Evolutionary conservation across 2,888 invertebrate species (phyloP).

Genomic region (Morpho deidamia): DNA sequence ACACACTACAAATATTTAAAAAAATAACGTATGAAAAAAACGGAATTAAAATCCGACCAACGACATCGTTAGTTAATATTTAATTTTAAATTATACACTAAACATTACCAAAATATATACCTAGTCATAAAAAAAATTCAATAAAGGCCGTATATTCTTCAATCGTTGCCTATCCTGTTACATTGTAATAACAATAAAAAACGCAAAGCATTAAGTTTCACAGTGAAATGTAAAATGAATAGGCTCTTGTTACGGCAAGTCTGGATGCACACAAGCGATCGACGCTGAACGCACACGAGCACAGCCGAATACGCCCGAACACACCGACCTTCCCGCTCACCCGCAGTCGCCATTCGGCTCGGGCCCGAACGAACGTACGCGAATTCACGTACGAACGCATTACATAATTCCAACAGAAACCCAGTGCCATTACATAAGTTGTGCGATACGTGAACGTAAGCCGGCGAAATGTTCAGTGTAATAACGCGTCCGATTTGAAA

Average conservation of each 20-base stretch:
- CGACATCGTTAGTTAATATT: too few species aligned
- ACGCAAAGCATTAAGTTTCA: too few species aligned
- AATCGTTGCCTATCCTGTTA: too few species aligned
- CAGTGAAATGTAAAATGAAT: too few species aligned
- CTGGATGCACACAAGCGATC: background rate
- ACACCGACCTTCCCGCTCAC: constrained; percentile 35
- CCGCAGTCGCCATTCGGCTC: constrained; percentile 38
- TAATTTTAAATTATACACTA: too few species aligned
- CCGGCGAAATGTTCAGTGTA: background rate
- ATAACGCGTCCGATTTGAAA: background rate
- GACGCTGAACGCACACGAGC: constrained; percentile 35
- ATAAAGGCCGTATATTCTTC: too few species aligned
- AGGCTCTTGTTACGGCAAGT: background rate
- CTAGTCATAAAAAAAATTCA: too few species aligned
- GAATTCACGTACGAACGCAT: constrained; percentile 29
- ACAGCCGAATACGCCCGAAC: constrained; percentile 28
- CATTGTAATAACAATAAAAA: too few species aligned
- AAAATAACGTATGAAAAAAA: too few species aligned
- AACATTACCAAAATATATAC: too few species aligned
- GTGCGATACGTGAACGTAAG: background rate
- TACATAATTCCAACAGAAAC: background rate
- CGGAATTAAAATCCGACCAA: too few species aligned
- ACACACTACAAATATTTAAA: too few species aligned
- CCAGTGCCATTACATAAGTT: background rate
- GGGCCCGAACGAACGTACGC: constrained; percentile 37